These are phyloP conservation scores for Thamnophis sirtalis DNA, from an alignment of 2,113 vertebrate species.

Conservation along the genomic window DNA sequence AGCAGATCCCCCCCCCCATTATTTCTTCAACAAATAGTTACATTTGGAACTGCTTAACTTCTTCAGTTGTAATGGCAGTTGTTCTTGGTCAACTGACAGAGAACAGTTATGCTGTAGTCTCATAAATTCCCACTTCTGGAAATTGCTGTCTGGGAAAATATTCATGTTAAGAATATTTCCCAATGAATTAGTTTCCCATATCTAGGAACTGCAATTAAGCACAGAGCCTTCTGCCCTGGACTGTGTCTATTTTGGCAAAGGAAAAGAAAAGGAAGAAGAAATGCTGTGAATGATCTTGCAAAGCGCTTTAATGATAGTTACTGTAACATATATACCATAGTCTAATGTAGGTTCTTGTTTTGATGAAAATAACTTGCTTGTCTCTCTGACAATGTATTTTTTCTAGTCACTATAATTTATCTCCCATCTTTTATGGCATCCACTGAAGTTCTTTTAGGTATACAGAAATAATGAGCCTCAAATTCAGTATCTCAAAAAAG, in stretches of 20 bases:
- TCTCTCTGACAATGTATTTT: not conserved
- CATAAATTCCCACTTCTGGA: not conserved
- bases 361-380: not conserved
- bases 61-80: not conserved
- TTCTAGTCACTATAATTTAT: not conserved
- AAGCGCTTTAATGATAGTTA: not conserved
- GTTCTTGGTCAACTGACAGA: not conserved
- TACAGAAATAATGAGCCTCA: not conserved
- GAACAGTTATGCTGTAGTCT: not conserved
- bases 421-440: not conserved
- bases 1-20: not conserved
- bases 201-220: not conserved
- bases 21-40: not conserved
- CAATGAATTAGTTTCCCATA: not conserved
- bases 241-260: not conserved
- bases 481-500: not conserved
- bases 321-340: not conserved
- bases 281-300: not conserved
- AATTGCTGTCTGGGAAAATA: slow-evolving; percentile 4
- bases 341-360: not conserved
- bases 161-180: slow-evolving; percentile 31
- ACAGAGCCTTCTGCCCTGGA: not conserved
- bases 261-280: not conserved
- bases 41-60: not conserved
- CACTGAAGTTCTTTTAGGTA: not conserved